phyloP scores from a whole-genome alignment of 2,113 vertebrate genomes.

The Zapus hudsonius region DNA sequence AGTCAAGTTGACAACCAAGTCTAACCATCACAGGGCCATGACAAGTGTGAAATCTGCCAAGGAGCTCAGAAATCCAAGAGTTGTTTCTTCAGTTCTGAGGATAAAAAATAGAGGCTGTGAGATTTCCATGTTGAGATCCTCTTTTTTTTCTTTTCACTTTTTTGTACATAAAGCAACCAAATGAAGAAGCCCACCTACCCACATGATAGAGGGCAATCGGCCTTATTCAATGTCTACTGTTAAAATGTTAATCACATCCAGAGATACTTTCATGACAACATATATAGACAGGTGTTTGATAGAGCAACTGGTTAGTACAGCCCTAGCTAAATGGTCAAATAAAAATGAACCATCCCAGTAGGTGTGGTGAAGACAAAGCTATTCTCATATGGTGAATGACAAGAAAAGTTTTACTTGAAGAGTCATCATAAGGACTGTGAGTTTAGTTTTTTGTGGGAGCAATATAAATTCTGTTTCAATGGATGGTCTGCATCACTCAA shows the following conservation, averaged over 20 bases:
- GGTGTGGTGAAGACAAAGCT: neutral
- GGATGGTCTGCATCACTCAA: neutral
- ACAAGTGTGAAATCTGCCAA: neutral
- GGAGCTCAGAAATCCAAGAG: neutral
- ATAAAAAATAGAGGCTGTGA: neutral
- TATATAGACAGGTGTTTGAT: neutral
- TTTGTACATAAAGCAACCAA: neutral
- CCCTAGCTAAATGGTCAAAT: neutral
- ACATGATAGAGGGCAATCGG: neutral
- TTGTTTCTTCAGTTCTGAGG: neutral
- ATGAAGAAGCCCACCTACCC: neutral
- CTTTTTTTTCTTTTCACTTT: neutral
- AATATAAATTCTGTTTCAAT: neutral
- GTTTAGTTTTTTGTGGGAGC: neutral
- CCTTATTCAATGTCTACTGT: neutral
- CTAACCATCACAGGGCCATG: neutral
- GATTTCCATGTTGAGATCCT: neutral
- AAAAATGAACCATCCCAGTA: neutral
- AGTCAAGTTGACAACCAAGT: neutral
- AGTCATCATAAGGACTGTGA: neutral
- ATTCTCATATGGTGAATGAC: neutral
- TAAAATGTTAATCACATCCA: neutral
- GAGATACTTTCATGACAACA: neutral
- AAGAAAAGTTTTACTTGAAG: neutral
- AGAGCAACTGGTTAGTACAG: neutral